Evolutionary conservation across 2,113 vertebrate genomes (phyloP), one percentile per base, ranked within the genome.

Genomic region (Sphaerodactylus townsendi): DNA sequence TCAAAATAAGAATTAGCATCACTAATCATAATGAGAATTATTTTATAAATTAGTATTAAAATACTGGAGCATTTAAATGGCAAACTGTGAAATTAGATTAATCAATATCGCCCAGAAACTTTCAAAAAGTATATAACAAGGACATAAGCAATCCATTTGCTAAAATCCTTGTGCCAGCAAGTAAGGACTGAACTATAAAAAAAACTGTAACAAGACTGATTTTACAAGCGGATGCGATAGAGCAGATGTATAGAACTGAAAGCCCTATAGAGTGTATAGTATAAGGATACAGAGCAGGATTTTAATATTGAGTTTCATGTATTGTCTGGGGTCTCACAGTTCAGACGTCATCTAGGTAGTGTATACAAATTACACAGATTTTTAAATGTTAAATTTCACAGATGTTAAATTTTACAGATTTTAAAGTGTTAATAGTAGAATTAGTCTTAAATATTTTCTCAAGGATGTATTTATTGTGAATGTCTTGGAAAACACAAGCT

Each of bases 391-490:
- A n/a, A n/a, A n/a, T n/a, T n/a, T n/a, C n/a, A n/a, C n/a, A n/a
- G n/a, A n/a, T n/a, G n/a, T n/a, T n/a, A n/a, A n/a, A n/a, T n/a
- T n/a, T n/a, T n/a, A n/a, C n/a, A n/a, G n/a, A 82, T 70, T 41
- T 53, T 88, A 28, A 80, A 91, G 81, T 79, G 53, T 59, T 88
- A 21, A 80, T 71, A 73, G 1, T 1, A 28, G 19, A 0, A 0
- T 78, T 74, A 13, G 2, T 19, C 15, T 64, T 81, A 75, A 75
- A 33, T 17, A 1, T 85, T 82, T 83, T 83, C 66, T 68, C 10
- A 71, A 86, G 84, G 76, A 87, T 87, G 48, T 95, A 94, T 95
- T 96, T 95, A 95, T 94, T 89, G 86, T 85, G 81, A 85, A 73
- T 44, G 78, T 93, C 90, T 91, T 89, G 85, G 88, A 89, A 88